Evolutionary conservation across 2,113 vertebrate species (phyloP), one percentile per base, ranked within the genome.

Genomic region (Mus pahari): DNA sequence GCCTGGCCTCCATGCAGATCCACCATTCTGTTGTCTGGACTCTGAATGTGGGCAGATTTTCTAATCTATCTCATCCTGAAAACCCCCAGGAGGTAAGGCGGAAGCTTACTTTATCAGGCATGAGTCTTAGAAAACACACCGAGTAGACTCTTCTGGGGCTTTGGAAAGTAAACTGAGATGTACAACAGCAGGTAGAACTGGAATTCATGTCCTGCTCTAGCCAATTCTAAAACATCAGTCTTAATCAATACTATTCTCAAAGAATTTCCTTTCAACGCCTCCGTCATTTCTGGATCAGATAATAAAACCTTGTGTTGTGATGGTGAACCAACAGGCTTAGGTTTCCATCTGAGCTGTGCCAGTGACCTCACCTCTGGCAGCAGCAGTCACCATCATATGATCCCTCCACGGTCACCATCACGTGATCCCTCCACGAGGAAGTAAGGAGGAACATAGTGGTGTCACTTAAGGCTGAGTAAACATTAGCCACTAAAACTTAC

Each of bases 401-500:
- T 96, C 77, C 91, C 71, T 92, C 60, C 20, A 48, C 2, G 7
- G 7, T 90, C 3, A n/a, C 75, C 3, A 70, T 88, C 81, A 55
- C 50, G 45, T 73, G 77, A 95, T 96, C 77, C 91, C 71, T 92
- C 60, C 20, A 48, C 2, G 7, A 94, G 83, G 78, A 89, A 86
- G 89, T 71, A 45, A 86, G 55, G 7, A 66, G 84, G 4, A 66
- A 75, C 66, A 9, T 62, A 16, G 28, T 89, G 26, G 71, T 96
- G 45, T 86, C 39, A 50, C 50, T 96, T 42, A 64, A 42, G 55
- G 26, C n/a, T 79, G 58, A 87, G 53, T 78, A 89, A 90, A 31
- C 64, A 90, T 90, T 91, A 89, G 92, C 83, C 94, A 86, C 64
- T 83, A 71, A 90, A 93, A 93, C 28, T 95, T 64, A 93, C 50